Evolutionary conservation across 2,797 vertebrate species (phyloP), one percentile per base, ranked within the genome.

Genomic region (Pteropus rufus): DNA sequence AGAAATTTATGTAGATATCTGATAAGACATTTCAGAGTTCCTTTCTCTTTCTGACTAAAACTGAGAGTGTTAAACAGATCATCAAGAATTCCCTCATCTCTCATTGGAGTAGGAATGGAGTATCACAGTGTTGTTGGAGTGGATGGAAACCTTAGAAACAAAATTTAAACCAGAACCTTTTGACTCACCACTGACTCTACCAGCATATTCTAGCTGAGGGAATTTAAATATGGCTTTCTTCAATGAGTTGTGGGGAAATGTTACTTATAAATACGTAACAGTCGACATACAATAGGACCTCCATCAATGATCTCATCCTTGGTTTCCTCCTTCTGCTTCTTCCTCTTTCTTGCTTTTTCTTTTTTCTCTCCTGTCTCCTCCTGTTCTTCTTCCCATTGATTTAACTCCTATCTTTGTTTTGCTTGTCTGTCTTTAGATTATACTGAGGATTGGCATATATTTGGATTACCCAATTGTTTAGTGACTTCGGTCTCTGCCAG

Each of bases 1-100:
- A 95, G 97, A 96, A 36, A 67, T 58, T 70, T 96, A 96, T 93
- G 77, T 94, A 96, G 96, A 93, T 79, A 86, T 77, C 69, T 72
- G 95, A 83, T 92, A 91, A 90, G 92, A 89, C 69, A 86, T 83
- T 89, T 95, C 81, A 94, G 90, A 91, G 36, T 67, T 52, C 60
- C 29, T 0, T 0, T 86, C 44, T 96, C 93, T 94, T 93, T 96
- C 83, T 91, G 92, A 93, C 75, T 93, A 75, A 96, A 89, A 87
- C 34, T 46, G 79, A 88, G 70, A 81, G 34, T 93, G 89, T 79
- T 81, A 94, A 90, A 73, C 23, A 91, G 46, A 70, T 76, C 44
- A 72, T 73, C 31, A 72, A 84, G 73, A 95, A 69, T 67, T 90
- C 31, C 76, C 39, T 93, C 60, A 65, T 79, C 64, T 86, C 70